phyloP scores from a whole-genome alignment of 2,797 vertebrate species.

The Huso huso region DNA sequence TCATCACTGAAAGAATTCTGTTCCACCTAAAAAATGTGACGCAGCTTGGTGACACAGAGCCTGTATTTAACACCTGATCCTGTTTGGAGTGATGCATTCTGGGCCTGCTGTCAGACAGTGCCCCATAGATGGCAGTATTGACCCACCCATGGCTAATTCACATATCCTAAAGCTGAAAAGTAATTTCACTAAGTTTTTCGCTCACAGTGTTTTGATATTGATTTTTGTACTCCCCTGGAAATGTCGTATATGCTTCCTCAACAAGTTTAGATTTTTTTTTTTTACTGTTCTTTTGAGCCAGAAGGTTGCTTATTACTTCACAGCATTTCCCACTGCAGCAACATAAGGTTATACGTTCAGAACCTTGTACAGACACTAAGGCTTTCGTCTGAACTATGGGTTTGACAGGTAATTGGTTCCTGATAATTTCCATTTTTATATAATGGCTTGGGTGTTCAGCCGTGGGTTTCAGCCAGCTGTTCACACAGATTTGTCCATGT shows the following conservation, averaged over 20 bases:
- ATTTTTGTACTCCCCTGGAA: conserved; percentile 29
- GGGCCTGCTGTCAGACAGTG: too few species aligned
- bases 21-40: too few species aligned
- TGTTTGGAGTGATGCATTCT: too few species aligned
- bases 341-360: not conserved
- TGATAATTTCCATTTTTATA: not conserved
- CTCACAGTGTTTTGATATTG: conserved; percentile 29
- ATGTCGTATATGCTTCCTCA: conserved; percentile 15
- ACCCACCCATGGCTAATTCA: conserved; percentile 6
- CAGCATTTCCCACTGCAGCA: not conserved
- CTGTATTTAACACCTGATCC: too few species aligned
- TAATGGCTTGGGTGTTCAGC: not conserved
- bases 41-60: too few species aligned
- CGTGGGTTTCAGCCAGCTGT: too few species aligned
- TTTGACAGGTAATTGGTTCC: not conserved
- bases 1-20: too few species aligned
- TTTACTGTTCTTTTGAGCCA: not conserved
- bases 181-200: conserved; percentile 21
- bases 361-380: not conserved
- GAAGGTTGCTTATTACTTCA: not conserved
- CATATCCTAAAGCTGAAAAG: conserved; percentile 15
- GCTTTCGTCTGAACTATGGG: not conserved
- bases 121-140: conserved; percentile 21
- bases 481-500: too few species aligned
- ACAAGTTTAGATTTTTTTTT: not conserved